Evolutionary conservation across 2,113 vertebrate genomes (phyloP).

Genomic region (Cygnus atratus): DNA sequence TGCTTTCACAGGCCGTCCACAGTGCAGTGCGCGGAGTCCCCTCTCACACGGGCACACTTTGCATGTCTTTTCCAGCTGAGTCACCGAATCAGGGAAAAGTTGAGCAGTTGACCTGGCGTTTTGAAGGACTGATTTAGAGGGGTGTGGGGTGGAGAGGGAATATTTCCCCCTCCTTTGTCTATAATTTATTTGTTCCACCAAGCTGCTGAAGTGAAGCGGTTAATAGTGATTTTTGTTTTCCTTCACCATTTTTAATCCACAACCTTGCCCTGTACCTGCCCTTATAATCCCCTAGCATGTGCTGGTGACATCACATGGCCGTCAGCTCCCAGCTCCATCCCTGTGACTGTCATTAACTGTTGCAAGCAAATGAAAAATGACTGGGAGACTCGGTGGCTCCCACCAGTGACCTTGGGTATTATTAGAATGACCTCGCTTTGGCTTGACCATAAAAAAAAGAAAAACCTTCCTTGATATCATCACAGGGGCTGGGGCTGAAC

Average conservation of each 20-base stretch:
- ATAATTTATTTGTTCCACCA: not conserved
- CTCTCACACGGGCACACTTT: not conserved
- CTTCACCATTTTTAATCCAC: constrained; percentile 74
- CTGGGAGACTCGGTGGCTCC: constrained; percentile 87
- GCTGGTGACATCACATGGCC: constrained; percentile 85
- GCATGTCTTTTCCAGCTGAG: constrained; percentile 48
- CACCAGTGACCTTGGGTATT: constrained; percentile 85
- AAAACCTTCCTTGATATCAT: constrained; percentile 82
- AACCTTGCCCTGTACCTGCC: constrained; percentile 82
- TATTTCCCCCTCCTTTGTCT: constrained; percentile 5
- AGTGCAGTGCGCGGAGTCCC: not conserved
- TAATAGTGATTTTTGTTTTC: constrained; percentile 22
- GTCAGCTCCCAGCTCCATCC: constrained; percentile 80
- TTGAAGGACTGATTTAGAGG: not conserved
- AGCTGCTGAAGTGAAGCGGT: constrained; percentile 37
- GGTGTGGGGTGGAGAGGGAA: not conserved
- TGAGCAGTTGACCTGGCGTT: constrained; percentile 33
- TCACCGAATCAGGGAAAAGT: constrained; percentile 38
- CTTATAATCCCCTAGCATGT: constrained; percentile 87
- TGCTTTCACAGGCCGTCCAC: not conserved
- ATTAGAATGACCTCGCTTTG: constrained; percentile 88
- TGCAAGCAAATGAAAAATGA: constrained; percentile 88
- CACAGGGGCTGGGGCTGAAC: constrained; percentile 73
- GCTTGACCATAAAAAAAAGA: constrained; percentile 79
- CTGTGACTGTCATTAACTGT: constrained; percentile 88